Percentiles rank a stretch among this genome's conserved stretches.
phyloP scores from a whole-genome alignment of 2,888 invertebrate genomes.

The Diaprepes abbreviatus region DNA sequence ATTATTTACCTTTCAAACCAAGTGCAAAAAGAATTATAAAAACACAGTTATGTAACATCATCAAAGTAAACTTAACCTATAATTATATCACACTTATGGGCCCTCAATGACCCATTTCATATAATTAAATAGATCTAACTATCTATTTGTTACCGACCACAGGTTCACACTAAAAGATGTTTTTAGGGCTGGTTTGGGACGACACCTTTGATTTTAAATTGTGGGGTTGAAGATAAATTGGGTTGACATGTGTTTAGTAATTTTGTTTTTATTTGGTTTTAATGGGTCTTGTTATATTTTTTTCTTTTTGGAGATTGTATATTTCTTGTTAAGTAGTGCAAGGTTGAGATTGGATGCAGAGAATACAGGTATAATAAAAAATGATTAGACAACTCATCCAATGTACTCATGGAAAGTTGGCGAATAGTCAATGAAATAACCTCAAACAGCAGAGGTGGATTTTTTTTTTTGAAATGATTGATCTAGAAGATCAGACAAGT shows the following conservation, averaged over 20 bases:
- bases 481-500: too few relatives aligned
- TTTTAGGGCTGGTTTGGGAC: slow-evolving; percentile 25
- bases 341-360: too few relatives aligned
- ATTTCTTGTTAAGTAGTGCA: too few relatives aligned
- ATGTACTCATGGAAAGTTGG: too few relatives aligned
- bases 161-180: slow-evolving; percentile 37
- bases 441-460: too few relatives aligned
- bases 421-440: too few relatives aligned
- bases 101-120: not conserved
- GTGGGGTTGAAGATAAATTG: slow-evolving; percentile 6
- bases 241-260: slow-evolving; percentile 20
- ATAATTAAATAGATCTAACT: slow-evolving; percentile 34
- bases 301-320: too few relatives aligned
- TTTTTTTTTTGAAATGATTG: too few relatives aligned
- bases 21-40: slow-evolving; percentile 34
- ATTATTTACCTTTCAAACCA: slow-evolving; percentile 28
- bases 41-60: slow-evolving; percentile 18
- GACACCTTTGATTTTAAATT: slow-evolving; percentile 21
- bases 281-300: too few relatives aligned
- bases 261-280: slow-evolving; percentile 2
- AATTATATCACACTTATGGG: slow-evolving; percentile 37
- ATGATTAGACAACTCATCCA: too few relatives aligned
- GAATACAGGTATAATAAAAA: too few relatives aligned
- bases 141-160: slow-evolving; percentile 24
- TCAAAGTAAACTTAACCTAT: slow-evolving; percentile 29